Evolutionary conservation across 2,797 vertebrate species (phyloP).

Genomic region (Syngnathus acus): DNA sequence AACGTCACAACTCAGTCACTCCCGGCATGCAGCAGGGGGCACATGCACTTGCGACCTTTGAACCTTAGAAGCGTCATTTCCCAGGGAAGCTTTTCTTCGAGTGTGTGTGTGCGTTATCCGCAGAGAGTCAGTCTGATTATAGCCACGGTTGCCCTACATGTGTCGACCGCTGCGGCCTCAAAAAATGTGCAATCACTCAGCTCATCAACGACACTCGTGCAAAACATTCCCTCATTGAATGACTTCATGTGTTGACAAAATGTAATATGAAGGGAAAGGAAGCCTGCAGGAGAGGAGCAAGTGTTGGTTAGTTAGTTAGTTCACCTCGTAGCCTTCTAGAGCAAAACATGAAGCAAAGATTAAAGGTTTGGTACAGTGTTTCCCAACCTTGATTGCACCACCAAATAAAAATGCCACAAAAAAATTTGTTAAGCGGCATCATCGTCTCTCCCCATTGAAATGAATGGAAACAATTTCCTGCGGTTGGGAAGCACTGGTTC

Average conservation of each 20-base stretch:
- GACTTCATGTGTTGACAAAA: background rate
- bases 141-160: slow-evolving; percentile 50
- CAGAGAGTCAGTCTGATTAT: slow-evolving; percentile 36
- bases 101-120: slow-evolving; percentile 11
- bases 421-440: no score
- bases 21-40: background rate
- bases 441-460: no score
- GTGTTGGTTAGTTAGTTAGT: background rate
- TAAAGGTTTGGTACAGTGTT: no score
- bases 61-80: background rate
- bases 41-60: background rate
- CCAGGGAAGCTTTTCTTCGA: background rate
- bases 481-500: background rate
- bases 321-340: background rate
- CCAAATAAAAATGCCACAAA: no score
- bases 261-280: background rate
- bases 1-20: slow-evolving; percentile 43
- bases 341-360: background rate
- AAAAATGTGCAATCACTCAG: background rate
- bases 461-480: no score
- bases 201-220: background rate
- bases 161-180: slow-evolving; percentile 17
- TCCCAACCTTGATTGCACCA: no score
- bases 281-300: background rate
- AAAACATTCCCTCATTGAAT: background rate